A percentile compares a stretch with the other conserved stretches of the same genome.
phyloP scores from a whole-genome alignment of 2,888 invertebrate genomes.

The Alviniconcha strummeri region DNA sequence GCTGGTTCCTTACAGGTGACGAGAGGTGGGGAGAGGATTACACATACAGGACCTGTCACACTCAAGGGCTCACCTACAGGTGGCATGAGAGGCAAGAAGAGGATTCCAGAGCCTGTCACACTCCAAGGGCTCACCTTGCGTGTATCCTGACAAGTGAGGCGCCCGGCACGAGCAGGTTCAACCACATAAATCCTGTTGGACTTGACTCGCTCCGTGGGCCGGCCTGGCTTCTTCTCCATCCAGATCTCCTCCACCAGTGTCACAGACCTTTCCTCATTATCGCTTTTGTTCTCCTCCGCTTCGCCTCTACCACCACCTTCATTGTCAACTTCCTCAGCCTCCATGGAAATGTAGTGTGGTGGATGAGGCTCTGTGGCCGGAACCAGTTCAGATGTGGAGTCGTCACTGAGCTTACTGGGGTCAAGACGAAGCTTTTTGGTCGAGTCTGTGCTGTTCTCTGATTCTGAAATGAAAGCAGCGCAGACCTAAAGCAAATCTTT shows the following conservation, averaged over 20 bases:
- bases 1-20: no score
- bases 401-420: no score
- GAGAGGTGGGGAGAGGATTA: background rate
- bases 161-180: slow-evolving; percentile 39
- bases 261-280: no score
- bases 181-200: slow-evolving; percentile 51
- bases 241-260: slow-evolving; percentile 49
- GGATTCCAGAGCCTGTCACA: background rate
- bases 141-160: slow-evolving; percentile 54
- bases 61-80: background rate
- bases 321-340: no score
- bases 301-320: slow-evolving; percentile 45
- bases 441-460: no score
- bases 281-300: no score
- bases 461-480: background rate
- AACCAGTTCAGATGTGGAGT: no score
- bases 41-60: background rate
- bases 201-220: slow-evolving; percentile 42
- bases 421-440: no score
- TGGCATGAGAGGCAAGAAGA: no score
- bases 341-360: no score
- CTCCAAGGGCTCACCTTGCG: slow-evolving; percentile 47
- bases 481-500: no score
- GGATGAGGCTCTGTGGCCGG: no score
- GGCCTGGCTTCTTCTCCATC: slow-evolving; percentile 49